Evolutionary conservation across 1,140 invertebrate species (phyloP), one percentile per base, ranked within the genome.

Genomic region (Idris sp.): DNA sequence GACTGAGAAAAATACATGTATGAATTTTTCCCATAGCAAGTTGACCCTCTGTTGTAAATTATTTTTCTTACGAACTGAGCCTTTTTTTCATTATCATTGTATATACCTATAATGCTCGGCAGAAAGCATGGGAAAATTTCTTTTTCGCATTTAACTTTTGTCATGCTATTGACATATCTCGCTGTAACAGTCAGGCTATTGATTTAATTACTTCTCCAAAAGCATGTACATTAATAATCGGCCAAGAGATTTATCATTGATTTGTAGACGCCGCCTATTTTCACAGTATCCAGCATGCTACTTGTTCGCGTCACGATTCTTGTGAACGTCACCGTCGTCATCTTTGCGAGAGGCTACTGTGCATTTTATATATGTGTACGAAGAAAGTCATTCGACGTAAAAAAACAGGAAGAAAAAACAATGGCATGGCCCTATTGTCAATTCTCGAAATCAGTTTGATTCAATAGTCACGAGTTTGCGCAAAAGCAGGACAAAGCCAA

Each of bases 321-420:
- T 49, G 64, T 69, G 73, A 75, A 75, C 69, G 73, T 59, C 41
- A 33, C 36, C 43, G 36, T 64, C 58, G 61, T 65, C 59, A 48
- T 59, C 44, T 6, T 6, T 41, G 49, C 44, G 33, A 31, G 46
- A 36, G 43, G 18, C 59, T 61, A 61, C 53, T 62, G 71, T 59
- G 43, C 36, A 33, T 26, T 36, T 10, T 9, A 13, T 36, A 43
- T 5, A 9, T 28, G 28, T 33, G 13, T 9, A 19, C 44, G 15
- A 28, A 18, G 54, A 59, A 46, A 59, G 41, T 35, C 38, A 15
- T 36, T 1, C 31, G 19, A 48, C n/a, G 46, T 33, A 62, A 49
- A 51, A 35, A 46, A 7, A 15, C 9, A 28, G 8, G 10, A 31
- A 14, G 26, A 51, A 25, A 31, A 4, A 9, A 33, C 48, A 38